Conservation (phyloP, 2,797 vertebrate species). For the Propithecus deckenii region DNA sequence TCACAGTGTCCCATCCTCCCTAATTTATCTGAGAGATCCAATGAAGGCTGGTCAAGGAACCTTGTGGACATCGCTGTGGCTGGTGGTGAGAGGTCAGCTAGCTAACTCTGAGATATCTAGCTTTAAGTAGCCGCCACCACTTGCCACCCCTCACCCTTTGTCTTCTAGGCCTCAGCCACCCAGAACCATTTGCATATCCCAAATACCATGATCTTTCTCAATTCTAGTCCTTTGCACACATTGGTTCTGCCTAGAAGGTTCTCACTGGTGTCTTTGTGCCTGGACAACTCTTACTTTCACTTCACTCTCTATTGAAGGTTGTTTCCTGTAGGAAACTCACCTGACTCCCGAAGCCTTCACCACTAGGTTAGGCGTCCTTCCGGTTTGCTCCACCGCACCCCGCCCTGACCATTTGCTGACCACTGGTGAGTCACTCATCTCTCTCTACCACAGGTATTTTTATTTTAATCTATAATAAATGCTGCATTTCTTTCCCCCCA, state of each 20-base stretch:
- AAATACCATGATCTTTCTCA: neutral
- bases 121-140: neutral
- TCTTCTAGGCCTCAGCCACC: neutral
- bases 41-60: neutral
- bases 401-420: too few relatives aligned
- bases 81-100: too few relatives aligned
- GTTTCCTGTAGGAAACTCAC: neutral
- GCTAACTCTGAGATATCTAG: neutral
- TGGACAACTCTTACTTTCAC: neutral
- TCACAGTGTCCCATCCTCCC: neutral
- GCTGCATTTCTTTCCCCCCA: neutral
- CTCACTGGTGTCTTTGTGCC: neutral
- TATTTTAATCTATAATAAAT: neutral
- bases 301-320: neutral
- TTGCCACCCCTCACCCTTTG: neutral
- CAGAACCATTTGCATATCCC: neutral
- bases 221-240: neutral
- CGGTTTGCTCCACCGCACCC: rapidly evolving
- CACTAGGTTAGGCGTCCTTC: neutral
- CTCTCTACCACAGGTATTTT: neutral
- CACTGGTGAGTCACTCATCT: neutral
- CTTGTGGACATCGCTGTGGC: neutral
- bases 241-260: neutral
- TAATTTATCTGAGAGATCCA: neutral
- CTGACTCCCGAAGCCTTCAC: neutral